These are phyloP conservation scores for Pangasianodon gigas DNA, from an alignment of 2,113 vertebrate genomes.

Conservation along the genomic window DNA sequence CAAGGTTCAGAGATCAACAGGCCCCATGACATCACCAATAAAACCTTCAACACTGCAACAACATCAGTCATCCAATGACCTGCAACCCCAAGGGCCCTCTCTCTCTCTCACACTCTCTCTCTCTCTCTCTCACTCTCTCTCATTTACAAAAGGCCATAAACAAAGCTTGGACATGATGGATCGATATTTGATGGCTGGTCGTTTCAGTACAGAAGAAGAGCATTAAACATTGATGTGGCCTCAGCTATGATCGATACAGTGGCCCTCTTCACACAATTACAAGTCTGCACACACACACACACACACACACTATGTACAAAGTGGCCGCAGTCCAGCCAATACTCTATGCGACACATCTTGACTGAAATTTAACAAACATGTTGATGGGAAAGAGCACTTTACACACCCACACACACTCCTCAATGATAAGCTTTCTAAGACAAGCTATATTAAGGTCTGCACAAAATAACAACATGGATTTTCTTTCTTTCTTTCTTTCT, in stretches of 20 bases:
- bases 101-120: constrained; percentile 6
- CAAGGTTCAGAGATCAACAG: constrained; percentile 4
- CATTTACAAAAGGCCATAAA: constrained; percentile 36
- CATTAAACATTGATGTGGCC: constrained; percentile 60
- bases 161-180: constrained; percentile 33
- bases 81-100: constrained; percentile 9
- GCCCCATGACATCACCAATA: constrained; percentile 22
- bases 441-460: neutral
- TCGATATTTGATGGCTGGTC: constrained; percentile 56
- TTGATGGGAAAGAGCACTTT: constrained; percentile 26
- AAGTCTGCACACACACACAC: constrained; percentile 44
- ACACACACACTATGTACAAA: constrained; percentile 22
- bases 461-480: neutral
- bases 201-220: constrained; percentile 56
- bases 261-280: constrained; percentile 55
- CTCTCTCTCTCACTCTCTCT: neutral
- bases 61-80: constrained; percentile 39
- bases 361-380: constrained; percentile 18
- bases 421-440: constrained; percentile 3
- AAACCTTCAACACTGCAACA: constrained; percentile 39
- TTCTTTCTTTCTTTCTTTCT: neutral
- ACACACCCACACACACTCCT: constrained; percentile 12
- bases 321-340: constrained; percentile 10
- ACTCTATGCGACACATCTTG: constrained; percentile 21
- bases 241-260: constrained; percentile 49